Evolutionary conservation across 2,113 vertebrate genomes (phyloP).

Genomic region (Bucco capensis): DNA sequence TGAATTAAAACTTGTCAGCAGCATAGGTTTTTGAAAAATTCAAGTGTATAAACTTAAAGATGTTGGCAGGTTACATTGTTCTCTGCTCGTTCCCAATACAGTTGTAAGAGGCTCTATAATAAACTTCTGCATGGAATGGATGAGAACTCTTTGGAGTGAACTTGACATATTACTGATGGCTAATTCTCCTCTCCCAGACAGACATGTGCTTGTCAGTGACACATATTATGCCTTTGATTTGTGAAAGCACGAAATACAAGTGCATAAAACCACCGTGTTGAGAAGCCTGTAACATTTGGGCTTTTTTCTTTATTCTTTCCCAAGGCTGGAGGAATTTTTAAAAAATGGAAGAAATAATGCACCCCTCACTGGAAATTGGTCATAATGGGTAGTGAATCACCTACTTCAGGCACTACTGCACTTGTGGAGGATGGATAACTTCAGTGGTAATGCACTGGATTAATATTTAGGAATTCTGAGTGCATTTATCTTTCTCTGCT

Average conservation of each 20-base stretch:
- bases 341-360: neutral
- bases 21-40: neutral
- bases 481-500: neutral
- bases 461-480: neutral
- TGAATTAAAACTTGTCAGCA: neutral
- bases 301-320: neutral
- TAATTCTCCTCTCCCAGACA: neutral
- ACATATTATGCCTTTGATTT: neutral
- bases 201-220: neutral
- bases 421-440: neutral
- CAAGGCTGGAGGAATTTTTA: neutral
- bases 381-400: neutral
- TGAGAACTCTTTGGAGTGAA: neutral
- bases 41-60: neutral
- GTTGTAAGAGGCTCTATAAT: neutral
- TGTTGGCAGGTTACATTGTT: neutral
- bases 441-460: neutral
- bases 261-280: neutral
- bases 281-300: neutral
- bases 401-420: neutral
- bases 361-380: neutral
- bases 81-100: neutral
- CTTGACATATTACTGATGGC: neutral
- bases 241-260: neutral
- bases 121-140: neutral